Evolutionary conservation across 2,888 invertebrate genomes (phyloP), one percentile per base, ranked within the genome.

Genomic region (Psococerastis gibbosa): DNA sequence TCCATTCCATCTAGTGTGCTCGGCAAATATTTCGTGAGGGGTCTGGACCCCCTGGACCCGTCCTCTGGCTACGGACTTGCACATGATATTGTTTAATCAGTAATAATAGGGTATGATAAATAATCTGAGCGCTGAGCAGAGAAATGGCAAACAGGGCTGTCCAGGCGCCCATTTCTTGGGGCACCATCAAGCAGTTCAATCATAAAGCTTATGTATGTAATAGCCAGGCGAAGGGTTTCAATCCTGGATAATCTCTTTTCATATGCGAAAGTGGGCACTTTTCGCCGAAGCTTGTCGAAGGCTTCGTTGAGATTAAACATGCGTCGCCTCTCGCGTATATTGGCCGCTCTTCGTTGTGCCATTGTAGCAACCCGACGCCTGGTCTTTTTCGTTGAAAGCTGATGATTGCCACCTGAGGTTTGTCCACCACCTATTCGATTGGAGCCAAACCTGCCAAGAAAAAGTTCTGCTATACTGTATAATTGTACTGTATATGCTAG

Each of bases 301-400:
- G 92, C 92, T 59, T 91, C 91, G 60, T 94, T 95, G 49, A 94
- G 66, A 62, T 91, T 92, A 60, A 88, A 91, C 91, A 95, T 94
- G 49, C 94, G 70, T 17, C 91, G 70, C 42, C 94, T 68, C 61
- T 95, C 94, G 2, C 91, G 73, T 49, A 91, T 89, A 62, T 92
- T 92, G 20, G 91, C 91, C 0, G 91, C 91, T 43, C 89, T 70
- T 27, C 91, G 68, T 60, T 91, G 91, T 0, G 88, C 88, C 54
- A 89, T 72, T 1, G 89, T 87, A 0, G 91, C 89, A 3, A 89
- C 87, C 20, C 91, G 71, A 2, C 91, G 72, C 4, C 91, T 70
- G 2, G 85, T 75, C 59, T 89, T 89, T 60, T 87, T 87, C 41
- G 69, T 9, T 6, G 27, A 27, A 27, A 27, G 27, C 11, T 27